Percentiles rank a stretch among this genome's conserved stretches.
These are phyloP conservation scores for Pogonocherus hispidulus DNA, from an alignment of 2,888 invertebrate species.

Conservation along the genomic window DNA sequence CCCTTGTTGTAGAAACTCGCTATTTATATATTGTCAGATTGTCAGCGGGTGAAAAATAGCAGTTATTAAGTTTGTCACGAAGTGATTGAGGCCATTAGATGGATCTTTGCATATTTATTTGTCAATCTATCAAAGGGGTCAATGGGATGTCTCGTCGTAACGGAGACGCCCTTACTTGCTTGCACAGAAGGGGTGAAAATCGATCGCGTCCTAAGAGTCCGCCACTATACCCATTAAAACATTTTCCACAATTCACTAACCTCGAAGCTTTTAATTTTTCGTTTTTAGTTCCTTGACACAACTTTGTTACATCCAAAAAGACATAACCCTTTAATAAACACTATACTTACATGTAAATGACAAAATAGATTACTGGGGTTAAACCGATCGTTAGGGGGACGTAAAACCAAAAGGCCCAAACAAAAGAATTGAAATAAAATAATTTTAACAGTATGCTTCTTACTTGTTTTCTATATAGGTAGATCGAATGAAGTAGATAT, in stretches of 20 bases:
- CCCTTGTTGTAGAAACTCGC: not conserved
- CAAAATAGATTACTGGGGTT: no score
- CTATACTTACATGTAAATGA: no score
- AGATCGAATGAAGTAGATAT: no score
- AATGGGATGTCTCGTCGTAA: constrained; percentile 50
- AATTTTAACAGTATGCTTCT: no score
- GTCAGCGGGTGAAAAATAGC: constrained; percentile 49
- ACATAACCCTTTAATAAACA: not conserved
- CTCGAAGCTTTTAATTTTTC: constrained; percentile 61
- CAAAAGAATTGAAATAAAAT: no score
- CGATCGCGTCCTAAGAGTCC: constrained; percentile 59
- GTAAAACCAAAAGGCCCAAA: no score
- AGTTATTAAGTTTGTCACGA: constrained; percentile 49
- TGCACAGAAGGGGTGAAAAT: constrained; percentile 61
- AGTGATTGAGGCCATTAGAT: constrained; percentile 53
- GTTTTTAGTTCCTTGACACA: constrained; percentile 50
- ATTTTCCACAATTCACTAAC: constrained; percentile 61
- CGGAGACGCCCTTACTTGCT: constrained; percentile 56
- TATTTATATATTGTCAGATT: constrained; percentile 33
- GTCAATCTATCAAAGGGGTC: constrained; percentile 61
- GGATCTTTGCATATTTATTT: constrained; percentile 62
- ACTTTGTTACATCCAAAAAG: not conserved
- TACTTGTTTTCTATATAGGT: no score
- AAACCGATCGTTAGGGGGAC: no score
- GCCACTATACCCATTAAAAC: constrained; percentile 61